A percentile compares a stretch with the other conserved stretches of the same genome.
Evolutionary conservation across 2,797 vertebrate species (phyloP).

Genomic region (Serranus cabrilla): DNA sequence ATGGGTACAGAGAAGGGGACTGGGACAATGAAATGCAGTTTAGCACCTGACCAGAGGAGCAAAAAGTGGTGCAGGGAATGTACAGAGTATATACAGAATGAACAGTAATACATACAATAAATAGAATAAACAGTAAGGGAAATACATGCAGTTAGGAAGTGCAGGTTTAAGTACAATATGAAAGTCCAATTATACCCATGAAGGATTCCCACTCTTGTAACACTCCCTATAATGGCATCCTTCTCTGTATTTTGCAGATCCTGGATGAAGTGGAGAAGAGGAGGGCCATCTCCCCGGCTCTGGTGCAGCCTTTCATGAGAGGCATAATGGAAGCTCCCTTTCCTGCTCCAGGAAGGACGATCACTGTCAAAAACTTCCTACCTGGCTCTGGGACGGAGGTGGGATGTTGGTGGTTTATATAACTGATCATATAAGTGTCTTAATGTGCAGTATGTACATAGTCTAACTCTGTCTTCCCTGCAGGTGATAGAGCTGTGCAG

Average conservation of each 20-base stretch:
- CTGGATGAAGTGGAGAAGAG: conserved; percentile 98
- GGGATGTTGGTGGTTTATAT: conserved; percentile 27
- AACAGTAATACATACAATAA: too few relatives aligned
- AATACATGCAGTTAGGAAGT: too few relatives aligned
- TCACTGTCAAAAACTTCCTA: conserved; percentile 96
- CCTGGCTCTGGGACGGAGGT: conserved; percentile 99
- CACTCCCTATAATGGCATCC: neutral
- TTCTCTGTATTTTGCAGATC: conserved; percentile 84
- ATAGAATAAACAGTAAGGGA: too few relatives aligned
- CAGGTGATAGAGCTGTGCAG: conserved; percentile 96
- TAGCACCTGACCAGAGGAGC: too few relatives aligned
- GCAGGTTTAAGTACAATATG: neutral
- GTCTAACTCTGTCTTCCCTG: neutral
- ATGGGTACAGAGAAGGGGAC: neutral
- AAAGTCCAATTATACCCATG: neutral
- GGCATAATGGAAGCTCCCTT: conserved; percentile 99
- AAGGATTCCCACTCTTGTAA: neutral
- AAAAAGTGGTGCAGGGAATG: too few relatives aligned
- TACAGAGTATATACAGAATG: too few relatives aligned
- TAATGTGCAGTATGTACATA: neutral
- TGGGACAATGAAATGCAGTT: too few relatives aligned
- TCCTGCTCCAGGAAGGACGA: conserved; percentile 94
- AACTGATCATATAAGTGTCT: neutral
- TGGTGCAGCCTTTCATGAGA: conserved; percentile 99
- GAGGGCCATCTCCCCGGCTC: conserved; percentile 94